Evolutionary conservation across 2,888 invertebrate genomes (phyloP).

Genomic region (Lasioglossum lativentre): DNA sequence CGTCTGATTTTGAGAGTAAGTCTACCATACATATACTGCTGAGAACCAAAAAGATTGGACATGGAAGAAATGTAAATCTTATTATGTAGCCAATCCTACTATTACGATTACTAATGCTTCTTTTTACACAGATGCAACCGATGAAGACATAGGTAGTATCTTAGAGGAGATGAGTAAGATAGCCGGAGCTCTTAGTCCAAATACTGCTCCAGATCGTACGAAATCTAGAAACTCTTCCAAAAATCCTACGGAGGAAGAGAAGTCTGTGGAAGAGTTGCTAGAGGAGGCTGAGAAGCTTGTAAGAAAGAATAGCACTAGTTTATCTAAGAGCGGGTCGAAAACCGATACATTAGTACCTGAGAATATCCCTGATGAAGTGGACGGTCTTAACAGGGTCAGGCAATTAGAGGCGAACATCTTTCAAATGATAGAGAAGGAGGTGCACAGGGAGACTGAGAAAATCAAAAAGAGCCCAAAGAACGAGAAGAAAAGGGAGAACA

Average conservation of each 20-base stretch:
- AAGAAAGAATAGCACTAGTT: constrained; percentile 76
- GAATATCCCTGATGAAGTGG: constrained; percentile 62
- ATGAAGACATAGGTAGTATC: constrained; percentile 82
- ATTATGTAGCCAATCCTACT: background rate
- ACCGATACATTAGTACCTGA: constrained; percentile 77
- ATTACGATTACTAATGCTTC: background rate
- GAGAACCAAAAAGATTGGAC: background rate
- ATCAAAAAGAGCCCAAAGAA: constrained; percentile 75
- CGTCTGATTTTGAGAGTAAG: constrained; percentile 83
- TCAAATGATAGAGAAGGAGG: constrained; percentile 80
- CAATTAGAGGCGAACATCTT: constrained; percentile 81
- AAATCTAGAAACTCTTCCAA: constrained; percentile 75
- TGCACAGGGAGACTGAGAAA: constrained; percentile 79
- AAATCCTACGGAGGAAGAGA: constrained; percentile 78
- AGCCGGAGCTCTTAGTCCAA: constrained; percentile 79
- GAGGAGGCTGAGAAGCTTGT: constrained; percentile 82
- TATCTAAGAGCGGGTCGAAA: constrained; percentile 77
- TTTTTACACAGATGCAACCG: constrained; percentile 79
- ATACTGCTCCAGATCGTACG: constrained; percentile 73
- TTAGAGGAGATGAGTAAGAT: constrained; percentile 83
- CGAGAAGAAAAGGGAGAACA: constrained; percentile 72
- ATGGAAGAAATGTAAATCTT: background rate
- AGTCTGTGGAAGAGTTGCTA: constrained; percentile 81
- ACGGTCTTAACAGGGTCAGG: constrained; percentile 69
- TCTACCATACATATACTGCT: background rate